Conservation (phyloP, 2,888 invertebrate genomes). For the Ashinkailepas kermadecensis region DNA sequence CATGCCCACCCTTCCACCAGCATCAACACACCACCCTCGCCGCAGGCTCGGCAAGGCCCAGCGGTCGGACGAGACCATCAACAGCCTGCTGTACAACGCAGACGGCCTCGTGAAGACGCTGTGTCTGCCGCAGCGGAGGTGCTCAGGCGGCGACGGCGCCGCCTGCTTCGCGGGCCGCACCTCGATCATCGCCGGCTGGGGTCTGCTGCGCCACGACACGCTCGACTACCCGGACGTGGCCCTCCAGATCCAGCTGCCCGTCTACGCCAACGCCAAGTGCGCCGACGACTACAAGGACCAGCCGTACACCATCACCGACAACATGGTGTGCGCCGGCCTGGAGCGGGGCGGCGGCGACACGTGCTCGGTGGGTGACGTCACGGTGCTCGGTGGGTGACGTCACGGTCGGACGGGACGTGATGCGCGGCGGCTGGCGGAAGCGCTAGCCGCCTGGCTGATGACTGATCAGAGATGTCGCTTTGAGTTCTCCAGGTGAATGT, state of each 20-base stretch:
- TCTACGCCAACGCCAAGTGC: not conserved
- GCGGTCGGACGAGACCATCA: too few relatives aligned
- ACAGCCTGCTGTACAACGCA: not conserved
- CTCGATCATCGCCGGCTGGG: slow-evolving; percentile 14
- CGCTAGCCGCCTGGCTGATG: too few relatives aligned
- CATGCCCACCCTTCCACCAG: too few relatives aligned
- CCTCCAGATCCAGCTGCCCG: not conserved
- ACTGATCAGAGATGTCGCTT: too few relatives aligned
- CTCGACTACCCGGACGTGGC: slow-evolving; percentile 10
- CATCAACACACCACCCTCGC: too few relatives aligned
- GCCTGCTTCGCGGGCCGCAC: not conserved
- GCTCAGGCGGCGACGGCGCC: not conserved
- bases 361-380: not conserved
- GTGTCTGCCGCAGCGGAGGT: not conserved
- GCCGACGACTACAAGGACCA: not conserved
- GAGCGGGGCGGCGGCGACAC: not conserved
- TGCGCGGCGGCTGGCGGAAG: too few relatives aligned
- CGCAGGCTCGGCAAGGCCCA: too few relatives aligned
- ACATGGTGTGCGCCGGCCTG: slow-evolving; percentile 10
- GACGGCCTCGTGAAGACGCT: not conserved
- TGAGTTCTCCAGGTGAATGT: too few relatives aligned
- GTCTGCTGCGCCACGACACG: slow-evolving; percentile 5
- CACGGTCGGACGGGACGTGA: too few relatives aligned
- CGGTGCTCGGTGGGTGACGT: not conserved
- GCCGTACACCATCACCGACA: not conserved